Evolutionary conservation across 2,113 vertebrate species (phyloP), one percentile per base, ranked within the genome.

Genomic region (zebrafish (Danio rerio)): DNA sequence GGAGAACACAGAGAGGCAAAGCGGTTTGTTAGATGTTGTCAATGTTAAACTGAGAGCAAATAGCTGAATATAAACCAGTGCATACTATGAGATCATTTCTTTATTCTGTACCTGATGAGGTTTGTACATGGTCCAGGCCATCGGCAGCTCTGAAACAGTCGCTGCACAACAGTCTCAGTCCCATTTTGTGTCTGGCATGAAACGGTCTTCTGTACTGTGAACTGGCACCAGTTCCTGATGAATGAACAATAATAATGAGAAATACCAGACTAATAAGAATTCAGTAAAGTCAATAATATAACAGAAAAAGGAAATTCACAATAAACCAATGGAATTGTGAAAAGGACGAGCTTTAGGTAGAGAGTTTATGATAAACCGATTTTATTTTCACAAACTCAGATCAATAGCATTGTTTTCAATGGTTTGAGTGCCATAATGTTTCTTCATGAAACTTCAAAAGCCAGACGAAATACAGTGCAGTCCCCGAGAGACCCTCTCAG

Each of bases 111-210:
- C 98, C 97, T 98, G 90, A 98, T 94, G 82, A 97, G 90, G 90
- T 96, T 98, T 89, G 95, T 88, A 63, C 97, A 99, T 58, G 96
- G 96, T 89, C 96, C 96, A 0, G 97, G 98, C 98, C 98, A 99
- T 10, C 96, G 91, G 90, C 97, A 98, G 88, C 95, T 95, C 92
- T 98, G 98, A 82, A 97, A 94, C 81, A 98, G 96, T 55, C 97
- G 92, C 92, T 99, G 97, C 87, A 98, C 93, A 79, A 95, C 91
- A 0, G 96, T 96, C 87, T 98, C 96, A 0, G 96, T 96, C 50
- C 98, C 97, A 6, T 99, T 99, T 87, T 96, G 96, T 85, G 98
- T 95, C 87, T 98, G 96, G 89, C 97, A 99, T 83, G 96, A 95
- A 79, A 99, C 96, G 0, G 93, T 96, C 91, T 93, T 95, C 49